A percentile compares a stretch with the other conserved stretches of the same genome.
phyloP scores from a whole-genome alignment of 2,113 vertebrate species.

The Apteryx mantelli region DNA sequence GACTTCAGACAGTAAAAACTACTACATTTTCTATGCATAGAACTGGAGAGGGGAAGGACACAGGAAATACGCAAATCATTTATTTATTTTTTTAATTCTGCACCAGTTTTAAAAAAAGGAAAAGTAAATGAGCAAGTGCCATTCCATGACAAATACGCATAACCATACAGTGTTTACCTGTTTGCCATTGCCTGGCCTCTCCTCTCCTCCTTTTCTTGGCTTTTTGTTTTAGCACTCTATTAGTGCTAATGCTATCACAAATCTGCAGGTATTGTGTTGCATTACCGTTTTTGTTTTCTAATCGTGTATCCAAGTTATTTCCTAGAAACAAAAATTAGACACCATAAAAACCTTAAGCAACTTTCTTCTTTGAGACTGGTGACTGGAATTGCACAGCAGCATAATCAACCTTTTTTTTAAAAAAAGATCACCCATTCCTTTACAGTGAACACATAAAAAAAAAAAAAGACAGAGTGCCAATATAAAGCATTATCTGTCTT shows the following conservation, averaged over 20 bases:
- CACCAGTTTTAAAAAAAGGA: neutral
- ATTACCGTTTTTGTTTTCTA: conserved; percentile 91
- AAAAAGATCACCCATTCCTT: neutral
- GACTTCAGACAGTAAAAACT: neutral
- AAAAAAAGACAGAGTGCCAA: neutral
- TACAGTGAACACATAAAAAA: neutral
- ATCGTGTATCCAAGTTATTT: conserved; percentile 87
- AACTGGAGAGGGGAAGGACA: conserved; percentile 70
- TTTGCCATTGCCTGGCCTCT: conserved; percentile 94
- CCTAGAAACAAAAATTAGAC: conserved; percentile 79
- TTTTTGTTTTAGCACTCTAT: conserved; percentile 93
- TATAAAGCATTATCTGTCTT: neutral
- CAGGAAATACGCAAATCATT: conserved; percentile 64
- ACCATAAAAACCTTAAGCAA: conserved; percentile 67
- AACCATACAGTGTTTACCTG: conserved; percentile 83
- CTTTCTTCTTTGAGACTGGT: conserved; percentile 16
- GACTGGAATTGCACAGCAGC: conserved; percentile 60
- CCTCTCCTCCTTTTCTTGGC: conserved; percentile 94
- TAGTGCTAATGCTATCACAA: conserved; percentile 88
- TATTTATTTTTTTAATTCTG: neutral
- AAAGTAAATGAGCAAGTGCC: conserved; percentile 40
- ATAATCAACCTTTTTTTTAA: neutral
- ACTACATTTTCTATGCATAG: conserved; percentile 42
- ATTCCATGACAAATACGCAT: conserved; percentile 45
- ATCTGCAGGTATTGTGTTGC: conserved; percentile 93